Conservation (phyloP, 1,140 invertebrate genomes). For the Venustaconcha ellipsiformis region DNA sequence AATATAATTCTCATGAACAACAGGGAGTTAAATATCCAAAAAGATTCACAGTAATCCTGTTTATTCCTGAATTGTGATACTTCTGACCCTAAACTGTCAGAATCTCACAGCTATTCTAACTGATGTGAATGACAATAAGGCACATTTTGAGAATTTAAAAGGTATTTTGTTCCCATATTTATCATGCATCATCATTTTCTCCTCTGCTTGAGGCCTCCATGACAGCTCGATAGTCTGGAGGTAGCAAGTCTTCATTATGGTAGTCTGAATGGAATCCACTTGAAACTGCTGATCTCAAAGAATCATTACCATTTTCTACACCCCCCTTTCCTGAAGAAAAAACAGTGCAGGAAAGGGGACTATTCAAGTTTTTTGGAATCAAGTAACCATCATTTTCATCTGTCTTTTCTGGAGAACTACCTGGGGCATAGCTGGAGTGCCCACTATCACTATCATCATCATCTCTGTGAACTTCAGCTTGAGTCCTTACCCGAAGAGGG, state of each 20-base stretch:
- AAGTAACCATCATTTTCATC: constrained; percentile 57
- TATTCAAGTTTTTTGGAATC: constrained; percentile 43
- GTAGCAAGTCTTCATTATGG: constrained; percentile 35
- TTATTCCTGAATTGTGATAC: no score
- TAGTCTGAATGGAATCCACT: constrained; percentile 24
- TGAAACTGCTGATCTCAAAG: constrained; percentile 21
- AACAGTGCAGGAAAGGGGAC: constrained; percentile 8
- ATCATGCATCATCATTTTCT: no score
- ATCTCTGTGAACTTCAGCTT: constrained; percentile 51
- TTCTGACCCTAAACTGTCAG: no score
- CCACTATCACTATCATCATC: constrained; percentile 61
- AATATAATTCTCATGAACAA: no score
- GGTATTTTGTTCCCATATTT: no score
- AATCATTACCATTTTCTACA: constrained; percentile 6
- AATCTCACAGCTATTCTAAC: no score
- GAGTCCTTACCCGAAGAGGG: constrained; percentile 38
- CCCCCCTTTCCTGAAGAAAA: constrained; percentile 10
- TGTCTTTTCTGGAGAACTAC: constrained; percentile 47
- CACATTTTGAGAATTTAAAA: no score
- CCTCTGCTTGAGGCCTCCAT: constrained; percentile 24
- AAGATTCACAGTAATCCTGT: no score
- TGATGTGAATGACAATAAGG: no score
- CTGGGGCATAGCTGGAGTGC: constrained; percentile 61
- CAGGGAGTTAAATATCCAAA: no score
- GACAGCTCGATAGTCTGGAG: constrained; percentile 41